Base-by-base conservation (phyloP, 2,888 invertebrate genomes). In the Amitus sp. region DNA sequence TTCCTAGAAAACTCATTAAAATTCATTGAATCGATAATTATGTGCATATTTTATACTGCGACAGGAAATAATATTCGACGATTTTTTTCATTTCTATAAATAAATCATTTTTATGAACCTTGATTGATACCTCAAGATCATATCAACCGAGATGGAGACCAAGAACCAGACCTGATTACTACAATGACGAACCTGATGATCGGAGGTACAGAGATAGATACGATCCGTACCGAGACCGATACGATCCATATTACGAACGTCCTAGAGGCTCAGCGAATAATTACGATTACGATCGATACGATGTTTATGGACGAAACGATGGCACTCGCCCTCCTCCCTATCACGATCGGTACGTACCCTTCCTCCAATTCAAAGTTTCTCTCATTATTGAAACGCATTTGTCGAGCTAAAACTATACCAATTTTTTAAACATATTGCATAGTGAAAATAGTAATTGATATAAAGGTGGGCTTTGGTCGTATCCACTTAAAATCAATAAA, bases 261-360 rank as follows among this genome's bases (percentile, higher is more conserved):
- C 52, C 66, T 7, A 68, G 72, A 49, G 49, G 50, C 13, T 71
- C 73, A 7, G 57, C 47, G 42, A 72, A 73, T 54, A 74, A 75
- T 28, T 74, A 74, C 49, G 73, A 75, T 28, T 74, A 74, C 49
- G 73, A 75, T 50, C 72, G 75, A 33, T 73, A 72, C 45, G 75
- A 77, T 62, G 70, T 73, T 3, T 75, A 75, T 42, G 57, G 66
- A 39, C 70, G 71, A 23, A 74, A 70, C 48, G 76, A 75, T 13
- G 42, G 71, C 5, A 43, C 64, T 6, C 63, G 71, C 43, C 69
- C 73, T 1, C 69, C 73, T 1, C 40, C 65, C 5, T 52, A 46
- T 17, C 72, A 67, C 17, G 73, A 76, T 47, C 70, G 77, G 76
- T 77, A 39, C 7, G 13, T 34, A 23, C 7, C 7, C 23, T 5